Conservation (phyloP, 2,797 vertebrate genomes). For the Gymnothorax javanicus region DNA sequence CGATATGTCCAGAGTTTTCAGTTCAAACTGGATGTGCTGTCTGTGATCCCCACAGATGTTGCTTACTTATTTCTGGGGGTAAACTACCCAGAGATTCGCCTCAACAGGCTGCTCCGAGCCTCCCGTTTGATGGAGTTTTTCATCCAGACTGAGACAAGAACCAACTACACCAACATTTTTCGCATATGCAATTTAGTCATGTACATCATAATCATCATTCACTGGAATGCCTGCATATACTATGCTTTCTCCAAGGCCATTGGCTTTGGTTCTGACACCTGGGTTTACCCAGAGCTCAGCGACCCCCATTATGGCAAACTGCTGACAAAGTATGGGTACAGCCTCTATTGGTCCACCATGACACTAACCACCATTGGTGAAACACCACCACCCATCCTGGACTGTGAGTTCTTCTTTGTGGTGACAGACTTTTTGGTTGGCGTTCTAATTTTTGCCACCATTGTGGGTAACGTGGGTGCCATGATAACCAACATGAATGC, state of each 20-base stretch:
- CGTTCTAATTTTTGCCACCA: constrained; percentile 95
- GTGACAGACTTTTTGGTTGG: constrained; percentile 92
- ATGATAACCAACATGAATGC: constrained; percentile 99
- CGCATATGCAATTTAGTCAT: constrained; percentile 93
- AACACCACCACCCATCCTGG: constrained; percentile 88
- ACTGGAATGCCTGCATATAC: constrained; percentile 96
- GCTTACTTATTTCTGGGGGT: constrained; percentile 83
- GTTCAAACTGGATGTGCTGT: constrained; percentile 85
- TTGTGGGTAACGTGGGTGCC: constrained; percentile 95
- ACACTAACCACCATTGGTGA: constrained; percentile 96
- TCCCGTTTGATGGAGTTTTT: constrained; percentile 96
- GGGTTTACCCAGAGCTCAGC: constrained; percentile 89
- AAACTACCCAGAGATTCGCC: constrained; percentile 91
- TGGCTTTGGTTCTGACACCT: constrained; percentile 91
- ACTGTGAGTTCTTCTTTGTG: constrained; percentile 93
- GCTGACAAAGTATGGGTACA: constrained; percentile 90
- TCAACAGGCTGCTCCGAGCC: constrained; percentile 89
- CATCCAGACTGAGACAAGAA: constrained; percentile 90
- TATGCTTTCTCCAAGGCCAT: constrained; percentile 94
- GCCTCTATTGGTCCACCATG: constrained; percentile 96
- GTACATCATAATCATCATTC: constrained; percentile 98
- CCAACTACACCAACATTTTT: constrained; percentile 95
- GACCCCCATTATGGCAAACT: constrained; percentile 83
- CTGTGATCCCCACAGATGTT: constrained; percentile 90
- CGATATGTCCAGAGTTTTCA: constrained; percentile 80